A percentile compares a stretch with the other conserved stretches of the same genome.
These are phyloP conservation scores for Stomatorhinus ivindoensis DNA, from an alignment of 2,113 vertebrate genomes.

Conservation along the genomic window DNA sequence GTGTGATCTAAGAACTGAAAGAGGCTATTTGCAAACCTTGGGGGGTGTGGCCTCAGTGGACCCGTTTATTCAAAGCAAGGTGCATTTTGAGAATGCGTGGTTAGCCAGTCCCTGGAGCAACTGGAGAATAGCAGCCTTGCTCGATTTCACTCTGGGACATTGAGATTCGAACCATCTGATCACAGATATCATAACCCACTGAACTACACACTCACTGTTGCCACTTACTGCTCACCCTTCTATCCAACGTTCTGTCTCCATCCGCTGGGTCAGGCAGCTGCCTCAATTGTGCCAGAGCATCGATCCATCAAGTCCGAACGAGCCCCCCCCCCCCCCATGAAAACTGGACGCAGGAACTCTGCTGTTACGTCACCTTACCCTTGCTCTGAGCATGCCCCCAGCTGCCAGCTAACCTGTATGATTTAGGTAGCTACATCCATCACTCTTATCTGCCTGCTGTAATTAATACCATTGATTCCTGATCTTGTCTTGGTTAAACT, in stretches of 20 bases:
- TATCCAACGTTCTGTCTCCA: background rate
- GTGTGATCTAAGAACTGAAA: background rate
- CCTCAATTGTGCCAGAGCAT: background rate
- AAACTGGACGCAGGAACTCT: background rate
- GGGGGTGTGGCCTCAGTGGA: background rate
- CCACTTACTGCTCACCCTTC: background rate
- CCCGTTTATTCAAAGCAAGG: background rate
- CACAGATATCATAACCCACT: background rate
- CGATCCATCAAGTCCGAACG: background rate
- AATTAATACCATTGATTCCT: slow-evolving; percentile 11
- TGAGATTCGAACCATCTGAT: background rate
- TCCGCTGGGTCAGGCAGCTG: background rate
- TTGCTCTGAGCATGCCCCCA: background rate
- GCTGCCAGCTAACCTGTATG: background rate
- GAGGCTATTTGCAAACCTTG: background rate
- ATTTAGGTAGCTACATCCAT: background rate
- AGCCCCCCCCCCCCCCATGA: background rate
- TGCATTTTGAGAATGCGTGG: background rate
- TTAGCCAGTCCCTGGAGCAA: background rate
- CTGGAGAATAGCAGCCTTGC: background rate
- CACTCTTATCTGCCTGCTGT: slow-evolving; percentile 1
- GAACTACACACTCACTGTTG: background rate
- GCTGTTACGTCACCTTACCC: background rate
- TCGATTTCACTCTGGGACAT: background rate
- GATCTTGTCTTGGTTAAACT: background rate